Evolutionary conservation across 2,797 vertebrate genomes (phyloP), one percentile per base, ranked within the genome.

Genomic region (Odontamblyopus lacepedii): DNA sequence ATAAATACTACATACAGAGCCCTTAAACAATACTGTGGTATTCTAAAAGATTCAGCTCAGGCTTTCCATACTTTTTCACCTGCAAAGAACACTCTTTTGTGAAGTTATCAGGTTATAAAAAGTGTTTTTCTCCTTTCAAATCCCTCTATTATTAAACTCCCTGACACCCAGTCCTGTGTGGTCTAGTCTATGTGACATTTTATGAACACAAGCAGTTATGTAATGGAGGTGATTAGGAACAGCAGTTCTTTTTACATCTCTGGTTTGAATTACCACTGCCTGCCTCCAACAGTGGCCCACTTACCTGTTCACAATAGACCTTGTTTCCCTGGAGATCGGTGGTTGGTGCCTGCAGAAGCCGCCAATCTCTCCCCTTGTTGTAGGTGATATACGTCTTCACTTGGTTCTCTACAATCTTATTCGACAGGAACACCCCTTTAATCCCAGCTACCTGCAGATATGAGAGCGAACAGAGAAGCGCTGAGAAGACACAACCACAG

Each of bases 401-500:
- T 94, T 97, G 95, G 92, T 94, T 96, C 90, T 97, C 96, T 88
- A 95, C 95, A 95, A 97, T 96, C 96, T 98, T 98, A 94, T 98
- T 98, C 93, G 96, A 97, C 95, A 98, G 95, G 96, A 97, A 98
- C 95, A 98, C 96, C 91, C 97, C 97, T 94, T 98, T 98, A 95
- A 98, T 98, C 93, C 97, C 97, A 72, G 96, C 97, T 96, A 98
- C 97, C 97, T 98, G 94, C 92, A 91, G 95, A 95, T 81, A 89
- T 81, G 80, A 89, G 75, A 84, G 71, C 26, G 7, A 30, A 78
- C 73, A 82, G 74, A 30, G 50, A 78, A 59, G 62, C 57, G 73
- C 60, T 71, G 63, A 67, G 57, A 63, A 56, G 66, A 73, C 83
- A 84, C 57, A 85, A 82, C 71, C 85, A 81, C 67, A 29, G 3